Conservation (phyloP, 2,797 vertebrate species). For the Xenops minutus region DNA sequence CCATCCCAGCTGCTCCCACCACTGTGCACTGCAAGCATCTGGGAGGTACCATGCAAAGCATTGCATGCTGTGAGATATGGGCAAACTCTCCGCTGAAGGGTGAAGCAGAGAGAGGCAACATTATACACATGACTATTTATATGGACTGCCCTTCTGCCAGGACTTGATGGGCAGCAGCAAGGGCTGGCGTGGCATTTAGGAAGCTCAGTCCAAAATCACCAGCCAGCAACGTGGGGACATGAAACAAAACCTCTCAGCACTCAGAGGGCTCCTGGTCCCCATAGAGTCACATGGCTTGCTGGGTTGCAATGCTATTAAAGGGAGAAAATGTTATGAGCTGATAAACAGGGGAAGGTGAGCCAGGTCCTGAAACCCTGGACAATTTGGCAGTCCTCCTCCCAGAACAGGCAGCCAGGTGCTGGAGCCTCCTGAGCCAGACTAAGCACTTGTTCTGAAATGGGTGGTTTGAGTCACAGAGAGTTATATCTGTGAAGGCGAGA, state of each 20-base stretch:
- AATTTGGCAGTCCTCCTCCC: not conserved
- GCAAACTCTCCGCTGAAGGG: not conserved
- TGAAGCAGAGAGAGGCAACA: not conserved
- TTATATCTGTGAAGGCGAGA: not conserved
- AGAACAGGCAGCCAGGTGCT: rapidly evolving
- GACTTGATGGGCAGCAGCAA: slow-evolving; percentile 9
- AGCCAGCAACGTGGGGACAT: slow-evolving; percentile 3
- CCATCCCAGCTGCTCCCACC: not conserved
- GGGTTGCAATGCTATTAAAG: not conserved
- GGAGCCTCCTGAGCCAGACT: not conserved
- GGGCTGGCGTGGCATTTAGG: not conserved
- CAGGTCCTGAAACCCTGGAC: not conserved
- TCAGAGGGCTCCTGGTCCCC: not conserved
- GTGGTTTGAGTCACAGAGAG: not conserved
- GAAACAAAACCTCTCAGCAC: not conserved
- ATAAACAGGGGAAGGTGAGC: not conserved
- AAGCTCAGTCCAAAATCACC: not conserved
- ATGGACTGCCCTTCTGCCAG: slow-evolving; percentile 13
- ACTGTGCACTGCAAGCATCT: not conserved
- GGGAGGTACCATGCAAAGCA: rapidly evolving
- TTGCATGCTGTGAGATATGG: rapidly evolving
- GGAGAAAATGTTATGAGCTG: not conserved
- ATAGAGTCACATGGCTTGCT: not conserved
- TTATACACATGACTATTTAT: slow-evolving; percentile 1
- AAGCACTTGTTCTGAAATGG: not conserved